Conservation (phyloP, 2,113 vertebrate genomes). For the Hystrix cristata region DNA sequence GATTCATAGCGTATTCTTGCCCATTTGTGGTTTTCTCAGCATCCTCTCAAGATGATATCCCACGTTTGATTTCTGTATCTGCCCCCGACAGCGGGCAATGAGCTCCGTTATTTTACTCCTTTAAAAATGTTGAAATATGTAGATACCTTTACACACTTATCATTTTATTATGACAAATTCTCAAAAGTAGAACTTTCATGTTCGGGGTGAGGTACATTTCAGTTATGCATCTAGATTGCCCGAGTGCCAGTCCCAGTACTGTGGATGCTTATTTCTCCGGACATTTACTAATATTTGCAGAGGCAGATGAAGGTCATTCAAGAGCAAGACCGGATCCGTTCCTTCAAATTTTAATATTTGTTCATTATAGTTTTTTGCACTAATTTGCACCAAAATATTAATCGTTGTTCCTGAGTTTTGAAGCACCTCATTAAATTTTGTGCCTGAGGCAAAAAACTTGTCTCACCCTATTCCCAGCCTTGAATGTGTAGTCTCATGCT, state of each 20-base stretch:
- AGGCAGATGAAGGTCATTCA: background rate
- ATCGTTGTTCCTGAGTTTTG: background rate
- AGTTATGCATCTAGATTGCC: background rate
- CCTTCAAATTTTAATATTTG: slow-evolving; percentile 16
- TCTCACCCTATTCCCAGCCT: background rate
- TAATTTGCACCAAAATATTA: slow-evolving; percentile 24
- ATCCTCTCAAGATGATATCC: background rate
- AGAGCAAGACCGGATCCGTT: background rate
- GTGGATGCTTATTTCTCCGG: background rate
- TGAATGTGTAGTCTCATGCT: background rate
- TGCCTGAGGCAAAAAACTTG: background rate
- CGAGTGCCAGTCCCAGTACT: background rate
- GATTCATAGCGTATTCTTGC: background rate
- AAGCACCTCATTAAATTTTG: background rate
- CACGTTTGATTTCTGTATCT: background rate
- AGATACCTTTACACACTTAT: background rate
- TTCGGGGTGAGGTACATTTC: background rate
- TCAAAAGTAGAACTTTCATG: background rate
- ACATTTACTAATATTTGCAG: background rate
- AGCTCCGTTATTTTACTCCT: background rate
- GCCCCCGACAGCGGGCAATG: background rate
- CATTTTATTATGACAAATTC: background rate
- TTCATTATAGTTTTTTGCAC: background rate
- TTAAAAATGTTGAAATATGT: slow-evolving; percentile 4
- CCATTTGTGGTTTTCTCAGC: background rate